Evolutionary conservation across 1,140 invertebrate species (phyloP).

Genomic region (Tetramorium alpestre): DNA sequence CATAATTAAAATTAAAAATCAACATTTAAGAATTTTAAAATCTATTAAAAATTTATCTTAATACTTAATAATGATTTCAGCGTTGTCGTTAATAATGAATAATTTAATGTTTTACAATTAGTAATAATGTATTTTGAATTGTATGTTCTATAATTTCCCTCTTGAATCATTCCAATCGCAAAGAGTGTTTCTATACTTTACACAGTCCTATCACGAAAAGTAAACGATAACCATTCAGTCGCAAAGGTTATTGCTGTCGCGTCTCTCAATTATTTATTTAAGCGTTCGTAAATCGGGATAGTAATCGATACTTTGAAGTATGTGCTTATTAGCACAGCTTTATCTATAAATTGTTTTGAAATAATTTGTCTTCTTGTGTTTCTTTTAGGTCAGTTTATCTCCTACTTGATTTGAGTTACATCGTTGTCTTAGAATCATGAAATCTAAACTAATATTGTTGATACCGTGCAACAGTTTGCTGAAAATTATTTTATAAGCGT

Average conservation of each 20-base stretch:
- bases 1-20: not conserved
- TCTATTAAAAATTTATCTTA: not conserved
- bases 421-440: not conserved
- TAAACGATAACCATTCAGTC: not conserved
- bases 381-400: slow-evolving; percentile 16
- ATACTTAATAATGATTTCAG: not conserved
- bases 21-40: not conserved
- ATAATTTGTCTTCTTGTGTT: slow-evolving; percentile 37
- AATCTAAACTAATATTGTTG: slow-evolving; percentile 9
- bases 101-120: not conserved
- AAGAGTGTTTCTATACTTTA: slow-evolving; percentile 18
- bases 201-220: not conserved
- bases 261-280: slow-evolving; percentile 45
- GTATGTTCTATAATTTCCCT: slow-evolving; percentile 2
- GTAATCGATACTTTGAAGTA: slow-evolving; percentile 28
- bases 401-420: not conserved
- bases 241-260: not conserved
- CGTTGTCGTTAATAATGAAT: not conserved
- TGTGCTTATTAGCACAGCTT: not conserved
- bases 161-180: slow-evolving; percentile 2
- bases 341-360: slow-evolving; percentile 4
- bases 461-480: not conserved
- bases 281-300: not conserved
- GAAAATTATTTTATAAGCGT: not conserved
- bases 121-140: not conserved